Percentiles rank a stretch among this genome's conserved stretches.
Conservation (phyloP, 2,888 invertebrate genomes). For the Synanthedon formicaeformis region DNA sequence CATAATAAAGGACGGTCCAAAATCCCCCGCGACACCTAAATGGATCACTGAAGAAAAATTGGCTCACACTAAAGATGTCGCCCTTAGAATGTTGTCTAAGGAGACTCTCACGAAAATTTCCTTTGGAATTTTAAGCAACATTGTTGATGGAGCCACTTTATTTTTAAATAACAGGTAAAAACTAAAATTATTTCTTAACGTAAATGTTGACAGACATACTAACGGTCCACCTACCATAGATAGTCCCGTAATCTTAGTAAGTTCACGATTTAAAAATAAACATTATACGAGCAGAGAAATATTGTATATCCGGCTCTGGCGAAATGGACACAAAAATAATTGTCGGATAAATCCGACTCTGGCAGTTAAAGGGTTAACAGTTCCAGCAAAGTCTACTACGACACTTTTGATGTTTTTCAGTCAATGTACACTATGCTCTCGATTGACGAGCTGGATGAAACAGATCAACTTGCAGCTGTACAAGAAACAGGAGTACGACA, state of each 20-base stretch:
- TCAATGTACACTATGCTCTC: slow-evolving; percentile 57
- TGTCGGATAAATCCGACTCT: no score
- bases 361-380: no score
- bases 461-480: slow-evolving; percentile 68
- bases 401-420: slow-evolving; percentile 20
- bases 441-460: slow-evolving; percentile 61
- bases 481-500: slow-evolving; percentile 65
- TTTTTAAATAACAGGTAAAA: slow-evolving; percentile 51
- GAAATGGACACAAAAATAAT: no score
- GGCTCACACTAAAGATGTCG: slow-evolving; percentile 19
- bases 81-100: slow-evolving; percentile 31
- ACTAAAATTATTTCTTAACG: slow-evolving; percentile 1
- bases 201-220: background rate
- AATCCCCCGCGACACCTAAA: slow-evolving; percentile 27
- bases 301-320: no score
- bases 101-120: slow-evolving; percentile 42
- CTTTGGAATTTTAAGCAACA: slow-evolving; percentile 44
- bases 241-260: no score
- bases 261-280: no score
- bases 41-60: slow-evolving; percentile 50
- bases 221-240: no score
- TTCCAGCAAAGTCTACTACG: no score
- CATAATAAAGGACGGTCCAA: slow-evolving; percentile 27
- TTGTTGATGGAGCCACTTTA: slow-evolving; percentile 51
- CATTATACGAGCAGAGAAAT: no score